phyloP scores from a whole-genome alignment of 2,113 vertebrate genomes.

The Pithys albifrons region DNA sequence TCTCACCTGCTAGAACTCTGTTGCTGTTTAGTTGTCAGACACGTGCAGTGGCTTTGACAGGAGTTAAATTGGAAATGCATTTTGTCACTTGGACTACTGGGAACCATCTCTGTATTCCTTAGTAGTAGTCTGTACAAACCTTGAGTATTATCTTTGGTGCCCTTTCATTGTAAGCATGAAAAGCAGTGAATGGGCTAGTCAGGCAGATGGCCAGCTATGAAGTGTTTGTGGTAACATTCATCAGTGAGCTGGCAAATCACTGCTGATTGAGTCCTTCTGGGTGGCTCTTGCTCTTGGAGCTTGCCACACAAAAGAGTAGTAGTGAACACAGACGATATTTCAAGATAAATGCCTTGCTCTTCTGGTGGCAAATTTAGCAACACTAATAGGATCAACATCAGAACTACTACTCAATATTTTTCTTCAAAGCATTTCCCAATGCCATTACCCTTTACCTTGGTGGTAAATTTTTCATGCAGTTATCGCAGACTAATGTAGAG shows the following conservation, averaged over 20 bases:
- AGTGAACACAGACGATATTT: neutral
- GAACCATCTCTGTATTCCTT: neutral
- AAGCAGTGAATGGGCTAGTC: neutral
- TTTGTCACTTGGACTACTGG: neutral
- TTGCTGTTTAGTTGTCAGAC: neutral
- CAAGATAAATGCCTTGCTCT: neutral
- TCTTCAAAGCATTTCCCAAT: neutral
- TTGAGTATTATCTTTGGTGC: neutral
- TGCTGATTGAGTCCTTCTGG: neutral
- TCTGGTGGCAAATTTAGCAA: neutral
- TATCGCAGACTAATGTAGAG: neutral
- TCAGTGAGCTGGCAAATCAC: neutral
- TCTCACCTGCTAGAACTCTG: neutral
- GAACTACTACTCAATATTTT: neutral
- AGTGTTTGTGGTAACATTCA: neutral
- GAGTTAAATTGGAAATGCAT: neutral
- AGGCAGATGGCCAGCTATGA: constrained; percentile 18
- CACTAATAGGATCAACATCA: neutral
- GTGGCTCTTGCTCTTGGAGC: neutral
- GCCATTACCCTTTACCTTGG: neutral
- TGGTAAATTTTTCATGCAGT: neutral
- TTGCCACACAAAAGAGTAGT: neutral
- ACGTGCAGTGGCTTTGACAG: accelerated
- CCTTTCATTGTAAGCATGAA: neutral
- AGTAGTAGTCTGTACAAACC: neutral